Percentiles rank a stretch among this genome's conserved stretches.
phyloP scores from a whole-genome alignment of 1,140 invertebrate genomes.

The Nylanderia fulva region DNA sequence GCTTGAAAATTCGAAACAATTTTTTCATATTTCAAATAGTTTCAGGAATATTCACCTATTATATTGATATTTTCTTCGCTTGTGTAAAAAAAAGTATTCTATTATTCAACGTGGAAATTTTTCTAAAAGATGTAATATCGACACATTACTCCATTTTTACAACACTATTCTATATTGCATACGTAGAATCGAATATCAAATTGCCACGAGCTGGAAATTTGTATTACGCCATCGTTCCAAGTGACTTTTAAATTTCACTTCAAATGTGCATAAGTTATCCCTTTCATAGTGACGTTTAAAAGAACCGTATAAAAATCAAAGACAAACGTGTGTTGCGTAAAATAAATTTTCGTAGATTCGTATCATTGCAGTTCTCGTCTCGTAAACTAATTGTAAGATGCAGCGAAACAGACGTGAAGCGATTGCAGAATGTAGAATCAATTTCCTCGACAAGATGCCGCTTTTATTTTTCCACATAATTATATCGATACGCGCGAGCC shows the following conservation, averaged over 20 bases:
- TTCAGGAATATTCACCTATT: slow-evolving; percentile 14
- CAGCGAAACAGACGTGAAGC: not conserved
- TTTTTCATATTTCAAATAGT: slow-evolving; percentile 48
- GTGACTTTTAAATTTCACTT: slow-evolving; percentile 6
- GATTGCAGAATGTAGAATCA: not conserved
- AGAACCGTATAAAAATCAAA: not conserved
- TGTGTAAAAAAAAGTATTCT: not conserved
- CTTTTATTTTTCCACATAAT: slow-evolving; percentile 51
- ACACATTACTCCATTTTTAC: slow-evolving; percentile 7
- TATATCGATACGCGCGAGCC: slow-evolving; percentile 1
- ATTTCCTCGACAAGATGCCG: not conserved
- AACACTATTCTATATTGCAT: not conserved
- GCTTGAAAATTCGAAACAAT: slow-evolving; percentile 36
- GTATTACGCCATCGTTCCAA: slow-evolving; percentile 7
- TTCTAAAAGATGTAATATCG: slow-evolving; percentile 9
- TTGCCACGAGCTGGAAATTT: slow-evolving; percentile 21
- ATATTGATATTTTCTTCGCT: slow-evolving; percentile 12
- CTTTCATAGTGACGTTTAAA: not conserved
- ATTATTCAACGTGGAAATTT: slow-evolving; percentile 6
- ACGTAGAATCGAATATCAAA: slow-evolving; percentile 25
- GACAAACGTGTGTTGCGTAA: not conserved
- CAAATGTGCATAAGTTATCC: slow-evolving; percentile 9
- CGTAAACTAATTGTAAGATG: not conserved
- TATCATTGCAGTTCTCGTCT: not conserved
- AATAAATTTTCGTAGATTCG: slow-evolving; percentile 25